Evolutionary conservation across 2,888 invertebrate species (phyloP), one percentile per base, ranked within the genome.

Genomic region (Capitulum mitella): DNA sequence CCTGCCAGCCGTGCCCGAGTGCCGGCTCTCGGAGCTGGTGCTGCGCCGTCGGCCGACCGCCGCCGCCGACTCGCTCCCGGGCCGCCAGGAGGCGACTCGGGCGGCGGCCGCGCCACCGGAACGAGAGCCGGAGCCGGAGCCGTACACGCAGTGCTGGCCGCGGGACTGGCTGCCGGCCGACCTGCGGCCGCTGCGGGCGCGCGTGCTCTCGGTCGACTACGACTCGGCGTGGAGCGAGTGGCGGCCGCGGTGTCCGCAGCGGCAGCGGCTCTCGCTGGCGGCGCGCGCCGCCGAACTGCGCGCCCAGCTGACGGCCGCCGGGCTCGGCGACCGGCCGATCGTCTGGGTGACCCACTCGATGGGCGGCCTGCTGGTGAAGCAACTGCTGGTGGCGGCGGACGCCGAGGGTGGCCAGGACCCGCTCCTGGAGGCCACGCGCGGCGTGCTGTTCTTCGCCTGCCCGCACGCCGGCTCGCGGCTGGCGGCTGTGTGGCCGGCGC

Each of bases 261-360:
- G 89, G 83, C 8, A 51, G 12, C 26, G 22, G 5, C 12, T 74
- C 37, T 22, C 78, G 29, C 29, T 76, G 43, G 58, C 76, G 10
- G 61, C 14, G 8, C 29, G 40, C 12, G 91, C 93, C 78, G 85
- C 87, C 48, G 90, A 92, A 80, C 86, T 94, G 78, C 85, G 91
- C 26, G 87, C 89, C 34, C 91, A 91, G 81, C 87, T 97, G 78
- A 84, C 89, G 78, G 88, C 88, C 83, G 92, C 95, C 37, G 93
- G 92, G 78, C 90, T 98, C 19, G 82, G 97, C 0, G 86, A 89
- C 80, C 88, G 92, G 80, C 95, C 95, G 0, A 89, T 95, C 46
- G 89, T 97, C 51, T 98, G 96, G 95, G 89, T 97, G 37, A 92
- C 93, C 1, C 98, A 98, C 87, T 97, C 97, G 3, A 97, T 97